A percentile compares a stretch with the other conserved stretches of the same genome.
Evolutionary conservation across 2,888 invertebrate species (phyloP).

Genomic region (Physocephala rufipes): DNA sequence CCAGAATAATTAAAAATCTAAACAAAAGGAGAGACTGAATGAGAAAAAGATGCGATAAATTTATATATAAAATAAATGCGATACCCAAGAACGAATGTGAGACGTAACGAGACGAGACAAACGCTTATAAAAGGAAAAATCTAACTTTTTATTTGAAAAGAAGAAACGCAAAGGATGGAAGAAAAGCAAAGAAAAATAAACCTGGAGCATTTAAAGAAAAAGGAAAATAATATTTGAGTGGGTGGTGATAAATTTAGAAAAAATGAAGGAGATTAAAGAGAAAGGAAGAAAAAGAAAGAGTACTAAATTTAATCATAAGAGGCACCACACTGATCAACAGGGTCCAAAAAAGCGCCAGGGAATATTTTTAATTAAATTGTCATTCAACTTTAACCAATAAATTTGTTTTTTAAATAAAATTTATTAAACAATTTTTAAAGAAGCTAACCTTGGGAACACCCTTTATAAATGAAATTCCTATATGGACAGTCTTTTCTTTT

Average conservation of each 20-base stretch:
- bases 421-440: no score
- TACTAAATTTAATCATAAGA: no score
- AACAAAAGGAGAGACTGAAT: background rate
- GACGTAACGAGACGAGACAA: background rate
- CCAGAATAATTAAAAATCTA: constrained; percentile 4
- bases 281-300: background rate
- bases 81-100: constrained; percentile 22
- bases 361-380: background rate
- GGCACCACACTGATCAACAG: no score
- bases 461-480: no score
- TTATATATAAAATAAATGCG: constrained; percentile 23
- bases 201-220: background rate
- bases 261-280: background rate
- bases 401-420: background rate
- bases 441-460: no score
- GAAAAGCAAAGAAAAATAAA: background rate
- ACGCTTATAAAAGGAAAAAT: background rate
- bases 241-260: constrained; percentile 4
- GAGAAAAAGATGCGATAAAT: constrained; percentile 4
- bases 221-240: background rate
- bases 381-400: background rate
- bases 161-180: background rate
- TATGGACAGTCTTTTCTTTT: no score
- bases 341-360: no score
- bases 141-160: background rate